Conservation (phyloP, 2,113 vertebrate species). For the Spermophilus dauricus region DNA sequence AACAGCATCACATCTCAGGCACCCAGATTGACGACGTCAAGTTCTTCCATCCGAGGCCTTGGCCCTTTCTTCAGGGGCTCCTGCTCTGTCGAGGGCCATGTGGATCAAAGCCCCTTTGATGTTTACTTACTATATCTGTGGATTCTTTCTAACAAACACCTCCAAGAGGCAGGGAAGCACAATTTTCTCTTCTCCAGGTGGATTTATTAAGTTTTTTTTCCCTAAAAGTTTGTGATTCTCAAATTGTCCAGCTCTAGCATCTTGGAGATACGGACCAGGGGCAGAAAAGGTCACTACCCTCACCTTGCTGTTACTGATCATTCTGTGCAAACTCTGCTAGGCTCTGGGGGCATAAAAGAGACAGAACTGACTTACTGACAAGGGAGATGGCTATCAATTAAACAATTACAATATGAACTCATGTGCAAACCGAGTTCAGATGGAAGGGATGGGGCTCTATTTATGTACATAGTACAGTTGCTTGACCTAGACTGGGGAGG, state of each 20-base stretch:
- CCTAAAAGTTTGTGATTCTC: background rate
- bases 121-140: conserved; percentile 86
- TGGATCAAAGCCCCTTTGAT: conserved; percentile 90
- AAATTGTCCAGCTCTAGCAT: background rate
- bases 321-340: background rate
- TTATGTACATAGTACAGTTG: no score
- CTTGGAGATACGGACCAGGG: background rate
- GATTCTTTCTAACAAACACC: conserved; percentile 74
- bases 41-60: conserved; percentile 82
- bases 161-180: conserved; percentile 65
- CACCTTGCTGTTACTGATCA: background rate
- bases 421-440: background rate
- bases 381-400: background rate
- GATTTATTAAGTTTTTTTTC: no score
- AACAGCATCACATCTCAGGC: conserved; percentile 82
- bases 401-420: background rate
- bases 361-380: background rate
- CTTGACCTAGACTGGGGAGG: background rate
- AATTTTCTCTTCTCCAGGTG: background rate
- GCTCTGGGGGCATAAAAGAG: background rate
- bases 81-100: conserved; percentile 69
- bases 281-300: background rate
- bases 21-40: conserved; percentile 84
- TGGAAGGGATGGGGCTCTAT: background rate
- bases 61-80: conserved; percentile 82